Base-by-base conservation (phyloP, 2,888 invertebrate species). In the Sinhomidia bicolor region DNA sequence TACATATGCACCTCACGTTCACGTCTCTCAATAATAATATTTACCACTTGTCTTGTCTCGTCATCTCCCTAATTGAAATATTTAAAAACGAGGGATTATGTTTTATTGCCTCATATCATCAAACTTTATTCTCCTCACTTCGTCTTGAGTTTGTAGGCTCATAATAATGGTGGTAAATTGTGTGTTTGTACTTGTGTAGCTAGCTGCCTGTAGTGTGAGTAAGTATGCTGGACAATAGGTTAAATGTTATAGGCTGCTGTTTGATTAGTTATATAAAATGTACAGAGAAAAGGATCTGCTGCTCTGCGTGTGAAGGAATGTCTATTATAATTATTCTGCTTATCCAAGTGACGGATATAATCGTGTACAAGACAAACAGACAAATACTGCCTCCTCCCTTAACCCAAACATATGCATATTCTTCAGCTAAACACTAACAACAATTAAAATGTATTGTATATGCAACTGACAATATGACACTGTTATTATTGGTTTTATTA, bases 31-130 rank as follows among this genome's bases (percentile, higher is more conserved):
- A 51, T 3, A n/a, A 6, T 14, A 51, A n/a, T 47, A 14, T 47
- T 74, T 74, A 74, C 47, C 74, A 74, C 47, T 74, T 74, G 74
- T 74, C n/a, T n/a, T n/a, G n/a, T n/a, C 74, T 74, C 47, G 26
- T 74, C 60, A 54, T 57, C n/a, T 79, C 12, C 74, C 41, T 26
- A 60, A 57, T 80, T 60, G 41, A 80, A 80, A 74, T 74, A 44
- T 47, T 80, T 41, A 60, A 80, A 79, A 81, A 81, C 26, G 26
- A 29, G 62, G 47, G 47, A 81, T 68, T 78, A 57, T 78, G 47
- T 57, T 81, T 81, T 81, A 81, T 81, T 62, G 81, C 81, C 81
- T 81, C 81, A 51, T 29, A n/a, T n/a, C 23, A 17, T 62, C 44
- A 41, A 1, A 20, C 36, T 32, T 68, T 14, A 36, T n/a, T 71